phyloP scores from a whole-genome alignment of 2,888 invertebrate genomes.

The Catocala nupta region DNA sequence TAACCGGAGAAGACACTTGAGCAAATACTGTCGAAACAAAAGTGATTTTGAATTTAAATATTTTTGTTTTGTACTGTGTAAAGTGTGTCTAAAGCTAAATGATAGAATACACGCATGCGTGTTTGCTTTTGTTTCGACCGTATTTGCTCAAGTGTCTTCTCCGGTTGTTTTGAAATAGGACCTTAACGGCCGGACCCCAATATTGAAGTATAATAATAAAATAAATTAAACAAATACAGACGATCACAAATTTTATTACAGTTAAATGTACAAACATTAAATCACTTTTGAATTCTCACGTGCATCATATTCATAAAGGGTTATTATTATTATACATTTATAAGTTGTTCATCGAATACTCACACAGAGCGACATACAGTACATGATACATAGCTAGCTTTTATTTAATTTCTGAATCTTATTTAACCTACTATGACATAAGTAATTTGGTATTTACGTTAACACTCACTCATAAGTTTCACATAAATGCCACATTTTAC shows the following conservation, averaged over 20 bases:
- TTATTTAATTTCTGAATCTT: conserved; percentile 27
- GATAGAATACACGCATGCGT: no score
- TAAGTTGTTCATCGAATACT: conserved; percentile 34
- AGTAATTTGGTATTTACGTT: conserved; percentile 31
- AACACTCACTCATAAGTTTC: conserved; percentile 35
- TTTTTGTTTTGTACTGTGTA: no score
- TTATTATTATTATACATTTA: conserved; percentile 26
- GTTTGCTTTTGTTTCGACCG: no score
- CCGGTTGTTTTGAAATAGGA: no score
- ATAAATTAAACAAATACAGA: conserved; percentile 30
- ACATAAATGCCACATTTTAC: conserved; percentile 40
- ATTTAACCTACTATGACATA: conserved; percentile 19
- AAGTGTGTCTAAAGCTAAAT: no score
- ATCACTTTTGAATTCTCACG: conserved; percentile 35
- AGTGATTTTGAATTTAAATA: no score
- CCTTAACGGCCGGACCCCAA: no score
- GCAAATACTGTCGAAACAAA: no score
- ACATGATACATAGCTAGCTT: conserved; percentile 39
- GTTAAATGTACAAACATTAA: conserved; percentile 54
- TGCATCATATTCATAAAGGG: conserved; percentile 24
- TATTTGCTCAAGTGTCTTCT: no score
- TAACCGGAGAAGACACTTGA: no score
- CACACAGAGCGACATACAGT: conserved; percentile 31
- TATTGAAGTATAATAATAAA: neutral
- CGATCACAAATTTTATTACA: conserved; percentile 56